Evolutionary conservation across 2,113 vertebrate genomes (phyloP).

Genomic region (Hipposideros armiger): DNA sequence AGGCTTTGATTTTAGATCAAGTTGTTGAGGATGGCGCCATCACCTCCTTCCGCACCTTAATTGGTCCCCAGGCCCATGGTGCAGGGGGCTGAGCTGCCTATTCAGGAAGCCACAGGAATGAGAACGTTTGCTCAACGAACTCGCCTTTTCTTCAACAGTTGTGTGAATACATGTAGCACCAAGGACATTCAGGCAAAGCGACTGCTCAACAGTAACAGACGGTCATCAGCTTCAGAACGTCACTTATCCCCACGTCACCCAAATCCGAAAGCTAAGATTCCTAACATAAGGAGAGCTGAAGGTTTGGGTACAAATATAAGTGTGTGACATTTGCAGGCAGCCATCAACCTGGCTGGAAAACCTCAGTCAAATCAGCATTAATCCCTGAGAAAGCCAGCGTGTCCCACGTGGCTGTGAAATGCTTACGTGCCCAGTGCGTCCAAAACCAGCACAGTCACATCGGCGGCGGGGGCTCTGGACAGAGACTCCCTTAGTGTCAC

Average conservation of each 20-base stretch:
- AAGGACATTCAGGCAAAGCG: no score
- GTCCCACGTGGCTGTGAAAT: neutral
- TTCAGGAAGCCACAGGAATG: neutral
- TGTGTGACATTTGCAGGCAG: neutral
- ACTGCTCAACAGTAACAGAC: neutral
- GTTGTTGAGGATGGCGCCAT: neutral
- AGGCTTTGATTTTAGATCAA: neutral
- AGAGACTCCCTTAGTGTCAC: no score
- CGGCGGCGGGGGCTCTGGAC: no score
- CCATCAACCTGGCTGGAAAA: neutral
- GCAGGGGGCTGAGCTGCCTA: no score
- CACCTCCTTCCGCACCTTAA: neutral
- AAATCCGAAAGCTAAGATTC: neutral
- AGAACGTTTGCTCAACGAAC: neutral
- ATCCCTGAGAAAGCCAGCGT: neutral
- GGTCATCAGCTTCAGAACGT: no score
- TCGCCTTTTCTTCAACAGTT: neutral
- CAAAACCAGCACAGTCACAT: no score
- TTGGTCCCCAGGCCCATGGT: rapidly evolving
- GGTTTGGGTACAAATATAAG: neutral
- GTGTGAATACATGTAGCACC: rapidly evolving
- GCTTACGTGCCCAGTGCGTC: no score
- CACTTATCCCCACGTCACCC: neutral
- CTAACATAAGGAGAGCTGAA: neutral
- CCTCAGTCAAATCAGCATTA: neutral